These are phyloP conservation scores for Diabrotica balteata DNA, from an alignment of 2,888 invertebrate genomes.

Conservation along the genomic window DNA sequence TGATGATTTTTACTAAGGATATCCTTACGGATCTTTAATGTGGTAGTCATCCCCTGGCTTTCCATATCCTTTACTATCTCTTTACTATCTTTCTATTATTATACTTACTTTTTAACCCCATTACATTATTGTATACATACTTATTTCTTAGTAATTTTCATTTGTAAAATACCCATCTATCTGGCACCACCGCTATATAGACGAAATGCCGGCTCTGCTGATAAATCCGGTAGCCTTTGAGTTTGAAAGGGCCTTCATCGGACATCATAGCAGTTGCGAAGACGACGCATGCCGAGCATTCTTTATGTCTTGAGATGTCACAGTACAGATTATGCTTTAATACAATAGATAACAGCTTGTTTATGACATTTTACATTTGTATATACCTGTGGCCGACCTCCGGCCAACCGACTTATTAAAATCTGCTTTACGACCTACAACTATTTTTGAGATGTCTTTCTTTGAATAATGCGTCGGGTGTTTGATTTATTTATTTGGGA, in stretches of 20 bases:
- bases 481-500: slow-evolving; percentile 28
- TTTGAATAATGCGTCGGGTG: slow-evolving; percentile 29
- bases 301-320: slow-evolving; percentile 51
- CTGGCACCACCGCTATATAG: too few species aligned
- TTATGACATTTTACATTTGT: slow-evolving; percentile 56
- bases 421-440: slow-evolving; percentile 36
- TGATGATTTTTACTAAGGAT: too few species aligned
- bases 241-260: slow-evolving; percentile 24
- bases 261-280: slow-evolving; percentile 33
- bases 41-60: too few species aligned
- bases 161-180: too few species aligned
- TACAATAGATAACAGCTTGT: slow-evolving; percentile 57
- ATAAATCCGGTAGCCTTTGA: slow-evolving; percentile 38
- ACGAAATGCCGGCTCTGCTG: slow-evolving; percentile 6
- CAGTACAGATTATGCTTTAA: slow-evolving; percentile 56
- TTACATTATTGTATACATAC: too few species aligned
- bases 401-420: slow-evolving; percentile 46
- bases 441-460: slow-evolving; percentile 24
- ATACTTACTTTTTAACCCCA: too few species aligned
- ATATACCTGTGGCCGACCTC: slow-evolving; percentile 35
- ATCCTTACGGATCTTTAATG: too few species aligned
- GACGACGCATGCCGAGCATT: slow-evolving; percentile 54
- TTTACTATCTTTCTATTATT: too few species aligned
- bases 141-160: too few species aligned
- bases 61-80: too few species aligned